Evolutionary conservation across 2,797 vertebrate genomes (phyloP), one percentile per base, ranked within the genome.

Genomic region (Alosa sapidissima): DNA sequence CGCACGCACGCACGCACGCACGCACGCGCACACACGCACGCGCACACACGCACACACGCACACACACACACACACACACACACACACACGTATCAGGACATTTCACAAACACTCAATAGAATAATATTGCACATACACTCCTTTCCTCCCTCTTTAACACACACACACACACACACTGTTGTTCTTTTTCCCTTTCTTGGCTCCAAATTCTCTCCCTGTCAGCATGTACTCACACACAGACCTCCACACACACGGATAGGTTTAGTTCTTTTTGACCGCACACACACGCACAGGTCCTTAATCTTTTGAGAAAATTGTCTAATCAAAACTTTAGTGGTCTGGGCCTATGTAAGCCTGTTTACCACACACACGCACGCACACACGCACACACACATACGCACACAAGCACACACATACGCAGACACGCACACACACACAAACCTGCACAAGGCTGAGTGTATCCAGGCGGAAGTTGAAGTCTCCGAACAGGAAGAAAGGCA

Each of bases 391-490:
- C 81, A 81, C 81, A 88, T 33, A 85, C 33, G 87, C 68, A 88
- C 85, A 90, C 19, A 84, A 0, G 75, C 33, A 82, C 60, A 7
- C 7, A 19, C 21, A n/a, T 55, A 58, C 21, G n/a, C 21, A 58
- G 82, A 83, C 11, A 84, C 49, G 84, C 24, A 45, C 36, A 48
- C 54, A 21, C 19, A 60, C 19, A 58, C 52, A 8, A 89, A 97
- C 96, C 94, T 96, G 92, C 52, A 96, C 92, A 33, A 97, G 89
- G 68, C 92, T 94, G 48, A 88, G 84, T 0, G 95, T 93, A 89
- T 97, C 96, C 81, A 97, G 87, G 13, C 96, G 95, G 87, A 97
- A 96, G 92, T 97, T 97, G 21, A 97, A 97, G 90, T 96, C 96
- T 90, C 96, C 96, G 88, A 97, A 97, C 55, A 97, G 83, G 88